Conservation (phyloP, 2,888 invertebrate species). For the Diloba caeruleocephala region DNA sequence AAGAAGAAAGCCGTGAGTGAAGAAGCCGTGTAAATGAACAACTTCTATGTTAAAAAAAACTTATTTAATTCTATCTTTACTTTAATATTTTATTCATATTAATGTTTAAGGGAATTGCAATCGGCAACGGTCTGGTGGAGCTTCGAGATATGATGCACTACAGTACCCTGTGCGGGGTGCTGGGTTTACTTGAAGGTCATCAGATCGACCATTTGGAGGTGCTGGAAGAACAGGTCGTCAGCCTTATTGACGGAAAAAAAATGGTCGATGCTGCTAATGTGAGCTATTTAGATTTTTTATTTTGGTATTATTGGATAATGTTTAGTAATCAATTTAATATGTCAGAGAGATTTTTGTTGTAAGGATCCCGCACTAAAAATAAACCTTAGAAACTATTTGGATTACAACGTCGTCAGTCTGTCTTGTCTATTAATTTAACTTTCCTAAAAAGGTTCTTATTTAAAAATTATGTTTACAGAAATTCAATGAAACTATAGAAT, state of each 20-base stretch:
- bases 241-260: slow-evolving; percentile 74
- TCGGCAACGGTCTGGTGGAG: slow-evolving; percentile 85
- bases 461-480: slow-evolving; percentile 55
- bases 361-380: too few relatives aligned
- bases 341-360: too few relatives aligned
- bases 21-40: too few relatives aligned
- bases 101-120: slow-evolving; percentile 74
- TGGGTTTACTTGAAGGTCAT: slow-evolving; percentile 80
- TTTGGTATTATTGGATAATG: too few relatives aligned
- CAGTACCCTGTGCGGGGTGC: slow-evolving; percentile 72
- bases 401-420: background rate
- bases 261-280: slow-evolving; percentile 71
- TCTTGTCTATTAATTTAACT: too few relatives aligned
- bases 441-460: too few relatives aligned
- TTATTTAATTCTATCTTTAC: too few relatives aligned
- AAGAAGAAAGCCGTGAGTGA: too few relatives aligned
- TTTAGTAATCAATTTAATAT: too few relatives aligned
- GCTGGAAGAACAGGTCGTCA: slow-evolving; percentile 77
- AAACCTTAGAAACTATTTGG: too few relatives aligned
- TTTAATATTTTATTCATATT: too few relatives aligned
- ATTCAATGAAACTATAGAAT: slow-evolving; percentile 75
- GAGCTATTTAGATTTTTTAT: slow-evolving; percentile 26
- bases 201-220: slow-evolving; percentile 51
- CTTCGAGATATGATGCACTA: slow-evolving; percentile 82
- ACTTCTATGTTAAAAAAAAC: too few relatives aligned